These are phyloP conservation scores for Rhineura floridana DNA, from an alignment of 2,113 vertebrate genomes.

Conservation along the genomic window DNA sequence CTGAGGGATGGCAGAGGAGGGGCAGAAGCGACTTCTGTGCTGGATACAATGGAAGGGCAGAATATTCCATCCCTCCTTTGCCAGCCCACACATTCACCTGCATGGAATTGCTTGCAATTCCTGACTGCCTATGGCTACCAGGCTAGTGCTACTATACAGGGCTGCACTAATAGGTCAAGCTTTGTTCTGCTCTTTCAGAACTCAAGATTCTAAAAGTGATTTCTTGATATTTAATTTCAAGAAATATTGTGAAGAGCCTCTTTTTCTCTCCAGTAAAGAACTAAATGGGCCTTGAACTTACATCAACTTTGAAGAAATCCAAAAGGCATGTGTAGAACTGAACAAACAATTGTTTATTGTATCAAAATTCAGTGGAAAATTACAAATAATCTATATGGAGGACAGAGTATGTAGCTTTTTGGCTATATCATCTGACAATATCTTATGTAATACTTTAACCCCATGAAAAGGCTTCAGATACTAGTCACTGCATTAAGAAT, in stretches of 20 bases:
- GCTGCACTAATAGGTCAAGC: not conserved
- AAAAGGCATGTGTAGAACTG: not conserved
- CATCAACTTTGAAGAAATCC: not conserved
- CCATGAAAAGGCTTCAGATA: not conserved
- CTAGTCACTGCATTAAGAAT: not conserved
- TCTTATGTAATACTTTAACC: not conserved
- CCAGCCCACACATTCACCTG: not conserved
- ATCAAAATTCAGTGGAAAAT: not conserved
- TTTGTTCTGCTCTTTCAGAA: slow-evolving; percentile 12
- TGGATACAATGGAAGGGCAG: not conserved
- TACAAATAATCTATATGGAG: not conserved
- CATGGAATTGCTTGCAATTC: not conserved
- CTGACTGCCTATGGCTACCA: not conserved
- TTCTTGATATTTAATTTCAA: not conserved
- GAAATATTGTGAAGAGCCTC: not conserved
- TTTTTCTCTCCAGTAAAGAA: slow-evolving; percentile 15
- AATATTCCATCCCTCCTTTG: not conserved
- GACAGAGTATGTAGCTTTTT: not conserved
- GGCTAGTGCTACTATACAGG: not conserved
- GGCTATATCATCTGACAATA: not conserved
- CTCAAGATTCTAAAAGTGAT: not conserved
- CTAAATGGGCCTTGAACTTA: slow-evolving; percentile 3
- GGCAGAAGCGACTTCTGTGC: not conserved
- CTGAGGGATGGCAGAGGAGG: too few relatives aligned
- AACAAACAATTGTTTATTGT: not conserved